Evolutionary conservation across 92 coral and sea anemone genomes (phyloP), one percentile per base, ranked within the genome.

Genomic region (Epizoanthus ramosus): DNA sequence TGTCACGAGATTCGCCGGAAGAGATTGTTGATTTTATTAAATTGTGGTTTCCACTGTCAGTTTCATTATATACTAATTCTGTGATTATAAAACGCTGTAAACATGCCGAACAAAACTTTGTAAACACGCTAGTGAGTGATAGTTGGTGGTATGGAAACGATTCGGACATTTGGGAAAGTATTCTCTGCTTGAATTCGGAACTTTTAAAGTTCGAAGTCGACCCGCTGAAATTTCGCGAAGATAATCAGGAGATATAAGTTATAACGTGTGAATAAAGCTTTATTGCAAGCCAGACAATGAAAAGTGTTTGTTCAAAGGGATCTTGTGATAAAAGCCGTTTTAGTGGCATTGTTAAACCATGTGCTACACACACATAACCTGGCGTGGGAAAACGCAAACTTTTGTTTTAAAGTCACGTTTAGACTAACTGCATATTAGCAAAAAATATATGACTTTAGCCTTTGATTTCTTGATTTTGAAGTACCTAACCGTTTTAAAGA

Each of bases 311-410:
- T 69, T 77, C 71, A 77, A 77, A 75, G 63, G 71, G 63, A 19
- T 39, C 68, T 77, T 77, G 41, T 77, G 70, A 60, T 61, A 77
- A 77, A 76, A 39, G 82, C 58, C 63, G 70, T 77, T 59, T 39
- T 21, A 77, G 4, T 37, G 41, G 71, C 39, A 35, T 77, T 77
- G 82, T 77, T 19, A 43, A 10, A 43, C 65, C 82, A 77, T 77
- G 82, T 77, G 82, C 43, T 61, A 69, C 59, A 1, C 65, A 66
- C 45, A 56, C 56, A 77, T 23, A 39, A 61, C 57, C 69, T 77
- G 82, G 82, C 82, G 82, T 77, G 82, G 82, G 82, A 77, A 77
- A 21, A 39, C 63, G 37, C 43, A 15, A 77, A 77, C 57, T 77
- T 77, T 77, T 77, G 71, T 77, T 61, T 43, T 16, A 14, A 61